Percentiles rank a stretch among this genome's conserved stretches.
These are phyloP conservation scores for Frankliniella intonsa DNA, from an alignment of 2,888 invertebrate genomes.

Conservation along the genomic window DNA sequence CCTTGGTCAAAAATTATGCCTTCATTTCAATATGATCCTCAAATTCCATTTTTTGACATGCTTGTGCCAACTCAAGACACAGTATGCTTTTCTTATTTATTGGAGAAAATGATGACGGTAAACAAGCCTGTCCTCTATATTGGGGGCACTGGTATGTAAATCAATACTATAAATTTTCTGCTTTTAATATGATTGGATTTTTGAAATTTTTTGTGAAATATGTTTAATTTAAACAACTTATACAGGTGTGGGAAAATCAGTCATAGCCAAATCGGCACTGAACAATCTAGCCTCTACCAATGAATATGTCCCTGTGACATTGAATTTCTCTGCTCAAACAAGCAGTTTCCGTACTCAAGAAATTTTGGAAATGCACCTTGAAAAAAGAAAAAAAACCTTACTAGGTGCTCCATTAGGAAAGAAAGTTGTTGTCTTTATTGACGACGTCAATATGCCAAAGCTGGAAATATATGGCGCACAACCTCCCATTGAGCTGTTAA, in stretches of 20 bases:
- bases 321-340: conserved; percentile 91
- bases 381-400: conserved; percentile 72
- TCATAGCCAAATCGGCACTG: conserved; percentile 71
- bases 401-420: conserved; percentile 80
- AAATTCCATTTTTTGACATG: conserved; percentile 79
- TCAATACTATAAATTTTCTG: neutral
- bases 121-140: conserved; percentile 79
- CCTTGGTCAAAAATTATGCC: conserved; percentile 76
- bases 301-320: conserved; percentile 65
- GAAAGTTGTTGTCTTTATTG: conserved; percentile 77
- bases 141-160: conserved; percentile 69
- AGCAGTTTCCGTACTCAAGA: conserved; percentile 75
- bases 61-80: conserved; percentile 89
- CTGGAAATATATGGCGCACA: conserved; percentile 84
- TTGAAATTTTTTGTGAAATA: neutral
- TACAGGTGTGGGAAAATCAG: conserved; percentile 82
- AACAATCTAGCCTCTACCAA: conserved; percentile 58
- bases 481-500: conserved; percentile 81
- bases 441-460: conserved; percentile 90
- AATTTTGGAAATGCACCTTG: conserved; percentile 79
- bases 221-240: conserved; percentile 31
- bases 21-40: conserved; percentile 62
- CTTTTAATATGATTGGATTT: neutral
- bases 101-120: conserved; percentile 66
- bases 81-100: conserved; percentile 75